phyloP scores from a whole-genome alignment of 53 echinoderm and acorn worm genomes.

The Antedon mediterranea region DNA sequence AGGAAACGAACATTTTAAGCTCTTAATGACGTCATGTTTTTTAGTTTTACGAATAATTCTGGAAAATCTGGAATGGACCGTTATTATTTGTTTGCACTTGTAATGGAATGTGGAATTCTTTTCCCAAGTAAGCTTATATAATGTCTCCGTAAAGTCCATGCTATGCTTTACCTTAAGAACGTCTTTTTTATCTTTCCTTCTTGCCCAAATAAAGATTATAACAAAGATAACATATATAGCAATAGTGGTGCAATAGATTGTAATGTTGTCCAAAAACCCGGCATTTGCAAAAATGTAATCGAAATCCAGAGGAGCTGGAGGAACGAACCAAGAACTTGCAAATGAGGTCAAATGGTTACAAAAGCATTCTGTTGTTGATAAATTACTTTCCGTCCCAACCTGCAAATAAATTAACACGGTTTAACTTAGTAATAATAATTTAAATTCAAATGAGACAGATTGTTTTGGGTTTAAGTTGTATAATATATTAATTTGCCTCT shows the following conservation, averaged over 20 bases:
- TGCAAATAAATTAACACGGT: slow-evolving; percentile 4
- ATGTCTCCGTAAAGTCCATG: too few relatives aligned
- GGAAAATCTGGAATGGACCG: too few relatives aligned
- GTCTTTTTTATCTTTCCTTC: slow-evolving; percentile 77
- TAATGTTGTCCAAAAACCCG: slow-evolving; percentile 32
- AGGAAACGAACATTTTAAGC: too few relatives aligned
- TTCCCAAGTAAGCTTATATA: too few relatives aligned
- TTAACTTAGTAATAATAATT: too few relatives aligned
- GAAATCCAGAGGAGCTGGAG: slow-evolving; percentile 75
- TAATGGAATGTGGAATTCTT: too few relatives aligned
- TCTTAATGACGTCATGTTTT: too few relatives aligned
- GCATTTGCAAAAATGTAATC: slow-evolving; percentile 49
- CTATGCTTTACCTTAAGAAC: slow-evolving; percentile 33
- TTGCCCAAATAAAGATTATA: slow-evolving; percentile 49
- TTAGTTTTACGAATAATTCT: too few relatives aligned
- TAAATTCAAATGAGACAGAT: too few relatives aligned
- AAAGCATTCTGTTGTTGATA: slow-evolving; percentile 28
- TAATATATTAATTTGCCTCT: too few relatives aligned
- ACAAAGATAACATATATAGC: slow-evolving; percentile 44
- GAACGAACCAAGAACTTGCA: slow-evolving; percentile 72
- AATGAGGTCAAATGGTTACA: slow-evolving; percentile 83
- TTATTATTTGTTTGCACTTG: too few relatives aligned
- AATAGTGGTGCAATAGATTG: slow-evolving; percentile 57
- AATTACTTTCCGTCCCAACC: slow-evolving; percentile 25
- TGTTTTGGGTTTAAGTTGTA: too few relatives aligned